These are phyloP conservation scores for Trachurus trachurus DNA, from an alignment of 2,797 vertebrate genomes.

Conservation along the genomic window DNA sequence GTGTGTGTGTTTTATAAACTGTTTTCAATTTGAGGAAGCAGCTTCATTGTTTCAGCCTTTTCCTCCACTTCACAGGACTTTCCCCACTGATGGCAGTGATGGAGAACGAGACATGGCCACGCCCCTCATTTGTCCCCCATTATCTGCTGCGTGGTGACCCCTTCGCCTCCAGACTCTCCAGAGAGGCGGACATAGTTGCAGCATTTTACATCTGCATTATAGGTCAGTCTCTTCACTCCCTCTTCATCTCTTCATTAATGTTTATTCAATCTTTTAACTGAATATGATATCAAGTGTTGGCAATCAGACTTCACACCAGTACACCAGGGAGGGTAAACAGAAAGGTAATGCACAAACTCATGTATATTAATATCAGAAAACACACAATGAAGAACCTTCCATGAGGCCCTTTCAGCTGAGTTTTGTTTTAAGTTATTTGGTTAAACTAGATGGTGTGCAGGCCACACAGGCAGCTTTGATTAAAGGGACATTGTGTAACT, in stretches of 20 bases:
- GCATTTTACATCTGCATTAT: conserved; percentile 92
- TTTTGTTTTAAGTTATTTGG: no score
- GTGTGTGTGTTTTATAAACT: background rate
- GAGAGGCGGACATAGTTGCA: conserved; percentile 92
- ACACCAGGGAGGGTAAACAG: background rate
- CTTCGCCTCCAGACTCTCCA: conserved; percentile 92
- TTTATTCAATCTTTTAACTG: background rate
- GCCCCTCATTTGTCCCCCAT: conserved; percentile 81
- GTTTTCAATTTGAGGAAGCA: conserved; percentile 25
- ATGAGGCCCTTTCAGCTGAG: no score
- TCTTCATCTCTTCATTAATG: background rate
- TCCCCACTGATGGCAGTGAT: conserved; percentile 81
- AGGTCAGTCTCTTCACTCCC: conserved; percentile 83
- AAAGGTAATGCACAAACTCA: background rate
- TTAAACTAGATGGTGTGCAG: no score
- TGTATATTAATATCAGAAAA: no score
- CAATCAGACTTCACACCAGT: background rate
- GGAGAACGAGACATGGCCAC: conserved; percentile 82
- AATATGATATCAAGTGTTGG: background rate
- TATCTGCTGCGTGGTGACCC: conserved; percentile 89
- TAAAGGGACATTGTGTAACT: no score
- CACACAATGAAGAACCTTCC: no score
- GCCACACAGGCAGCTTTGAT: no score
- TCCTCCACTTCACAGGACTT: conserved; percentile 66
- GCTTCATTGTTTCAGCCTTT: conserved; percentile 22